Evolutionary conservation across 2,113 vertebrate species (phyloP), one percentile per base, ranked within the genome.

Genomic region (Corythoichthys haematopterus): DNA sequence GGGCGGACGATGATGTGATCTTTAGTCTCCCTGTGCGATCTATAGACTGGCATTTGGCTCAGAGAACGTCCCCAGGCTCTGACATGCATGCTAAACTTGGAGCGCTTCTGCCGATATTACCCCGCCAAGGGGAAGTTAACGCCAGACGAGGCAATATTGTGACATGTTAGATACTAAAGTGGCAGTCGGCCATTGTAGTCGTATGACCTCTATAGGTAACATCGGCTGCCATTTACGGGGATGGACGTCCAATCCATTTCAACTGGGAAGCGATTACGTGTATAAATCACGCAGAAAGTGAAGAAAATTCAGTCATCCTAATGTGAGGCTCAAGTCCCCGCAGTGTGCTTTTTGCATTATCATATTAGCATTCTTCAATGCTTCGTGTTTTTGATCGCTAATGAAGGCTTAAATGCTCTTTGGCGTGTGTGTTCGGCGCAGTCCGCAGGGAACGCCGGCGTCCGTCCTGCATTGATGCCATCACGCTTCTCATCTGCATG

Each of bases 21-120:
- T 98, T 98, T 98, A 97, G 94, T 95, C 94, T 94, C 94, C 83
- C 80, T 77, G 76, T 92, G 90, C 92, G 90, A 98, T 99, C 96
- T 93, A 98, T 98, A 99, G 94, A 97, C 95, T 99, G 97, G 96
- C 96, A 98, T 99, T 99, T 99, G 95, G 94, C 95, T 96, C 92
- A 92, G 92, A 87, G 87, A 93, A 90, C 72, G 88, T 85, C 84
- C 81, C 82, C 68, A 4, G 64, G 76, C 76, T 86, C 81, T 85
- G 87, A 85, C 79, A 81, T 94, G 95, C 94, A 98, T 99, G 94
- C 94, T 98, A 96, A 93, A 82, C 87, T 85, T 73, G 79, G 85
- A 83, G 68, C 85, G 38, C 15, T 74, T 79, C 82, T 91, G 92
- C 89, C 88, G 82, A 93, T 93, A 92, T 90, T 28, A 14, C 43